These are phyloP conservation scores for Antheraea pernyi DNA, from an alignment of 1,140 invertebrate genomes.

Conservation along the genomic window DNA sequence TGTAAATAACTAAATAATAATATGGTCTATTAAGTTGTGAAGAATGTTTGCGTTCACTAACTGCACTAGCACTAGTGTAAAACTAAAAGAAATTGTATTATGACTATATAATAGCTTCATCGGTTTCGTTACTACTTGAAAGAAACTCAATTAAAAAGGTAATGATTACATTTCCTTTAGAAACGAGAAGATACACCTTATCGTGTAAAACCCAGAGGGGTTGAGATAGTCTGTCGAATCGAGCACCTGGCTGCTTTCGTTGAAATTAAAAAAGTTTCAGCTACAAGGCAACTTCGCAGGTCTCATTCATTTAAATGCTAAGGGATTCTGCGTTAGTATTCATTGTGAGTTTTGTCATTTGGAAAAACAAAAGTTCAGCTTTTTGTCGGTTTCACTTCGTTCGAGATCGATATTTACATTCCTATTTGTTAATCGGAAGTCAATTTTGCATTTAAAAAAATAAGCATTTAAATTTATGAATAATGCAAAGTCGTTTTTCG, in stretches of 20 bases:
- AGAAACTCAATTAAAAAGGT: slow-evolving; percentile 43
- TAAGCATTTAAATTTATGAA: too few relatives aligned
- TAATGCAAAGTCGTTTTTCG: too few relatives aligned
- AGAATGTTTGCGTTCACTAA: too few relatives aligned
- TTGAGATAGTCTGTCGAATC: slow-evolving; percentile 58
- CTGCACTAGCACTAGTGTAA: too few relatives aligned
- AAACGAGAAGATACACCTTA: slow-evolving; percentile 34
- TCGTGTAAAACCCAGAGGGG: slow-evolving; percentile 27
- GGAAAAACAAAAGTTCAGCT: slow-evolving; percentile 48
- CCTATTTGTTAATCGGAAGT: background rate
- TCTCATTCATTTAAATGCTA: slow-evolving; percentile 74
- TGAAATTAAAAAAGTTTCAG: slow-evolving; percentile 75
- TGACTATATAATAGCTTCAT: too few relatives aligned
- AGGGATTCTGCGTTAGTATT: slow-evolving; percentile 66
- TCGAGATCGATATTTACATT: slow-evolving; percentile 34
- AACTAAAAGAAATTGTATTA: too few relatives aligned
- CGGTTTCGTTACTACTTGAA: slow-evolving; percentile 24
- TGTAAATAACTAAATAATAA: too few relatives aligned
- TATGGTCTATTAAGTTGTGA: too few relatives aligned
- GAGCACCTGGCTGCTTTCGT: slow-evolving; percentile 62
- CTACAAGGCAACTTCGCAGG: slow-evolving; percentile 49
- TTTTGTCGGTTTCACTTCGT: slow-evolving; percentile 29
- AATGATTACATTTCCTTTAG: slow-evolving; percentile 38
- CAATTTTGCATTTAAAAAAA: background rate
- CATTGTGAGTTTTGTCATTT: slow-evolving; percentile 67